Evolutionary conservation across 1,140 invertebrate genomes (phyloP), one percentile per base, ranked within the genome.

Genomic region (Carposina sasakii): DNA sequence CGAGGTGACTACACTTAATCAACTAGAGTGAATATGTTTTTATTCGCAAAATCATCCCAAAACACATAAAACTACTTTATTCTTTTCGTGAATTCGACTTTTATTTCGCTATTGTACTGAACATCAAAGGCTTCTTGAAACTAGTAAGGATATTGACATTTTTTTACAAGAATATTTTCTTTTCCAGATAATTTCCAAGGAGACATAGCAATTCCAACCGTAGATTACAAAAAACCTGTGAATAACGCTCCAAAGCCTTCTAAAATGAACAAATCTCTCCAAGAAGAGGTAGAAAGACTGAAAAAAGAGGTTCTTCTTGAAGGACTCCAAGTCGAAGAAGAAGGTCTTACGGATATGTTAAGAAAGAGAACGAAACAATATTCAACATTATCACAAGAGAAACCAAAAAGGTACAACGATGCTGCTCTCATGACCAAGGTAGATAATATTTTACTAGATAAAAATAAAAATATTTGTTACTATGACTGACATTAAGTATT

Each of bases 321-420:
- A 76, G 92, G 92, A 4, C 79, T 94, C 17, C 92, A 94, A 76
- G 90, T 94, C 10, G 92, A 94, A 79, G 92, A 94, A 63, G 92
- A 94, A 78, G 92, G 92, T 17, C 81, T 94, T 1, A 89, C 90
- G 19, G 91, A 92, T 69, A 88, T 90, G 36, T 81, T 91, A 43
- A 85, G 89, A 33, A 90, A 89, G 57, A 89, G 90, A 70, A 89
- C 88, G 0, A 91, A 91, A 61, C 86, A 90, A 52, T 86, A 88
- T 0, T 75, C 84, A 26, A 63, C 71, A 19, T 63, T 81, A 36
- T 70, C 66, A 15, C 74, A 85, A 54, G 81, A 85, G 24, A 78
- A 81, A 56, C 72, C 76, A 12, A 82, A 85, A 57, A 85, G 77
- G 43, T 86, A 86, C 51, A 89, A 89, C 50, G 87, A 89, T 63